A percentile compares a stretch with the other conserved stretches of the same genome.
Conservation (phyloP, 2,888 invertebrate genomes). For the Drosophila paranaensis region DNA sequence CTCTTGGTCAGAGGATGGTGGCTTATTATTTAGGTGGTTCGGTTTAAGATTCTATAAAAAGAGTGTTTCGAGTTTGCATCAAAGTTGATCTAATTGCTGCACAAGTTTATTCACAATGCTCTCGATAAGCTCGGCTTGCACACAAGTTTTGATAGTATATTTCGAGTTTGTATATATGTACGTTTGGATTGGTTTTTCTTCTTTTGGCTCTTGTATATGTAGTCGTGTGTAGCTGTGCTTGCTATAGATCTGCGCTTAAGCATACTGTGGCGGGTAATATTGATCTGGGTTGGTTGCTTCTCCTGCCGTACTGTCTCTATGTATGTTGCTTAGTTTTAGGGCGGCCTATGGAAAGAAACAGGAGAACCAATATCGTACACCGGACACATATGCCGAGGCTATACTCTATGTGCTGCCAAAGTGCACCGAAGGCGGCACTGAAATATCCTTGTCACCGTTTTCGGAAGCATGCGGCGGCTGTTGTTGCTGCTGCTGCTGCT, state of each 20-base stretch:
- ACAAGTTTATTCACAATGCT: constrained; percentile 17
- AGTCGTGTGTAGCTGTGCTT: not conserved
- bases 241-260: constrained; percentile 2
- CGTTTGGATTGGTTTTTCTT: not conserved
- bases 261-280: constrained; percentile 16
- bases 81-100: constrained; percentile 19
- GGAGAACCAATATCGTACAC: constrained; percentile 85
- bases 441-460: constrained; percentile 86
- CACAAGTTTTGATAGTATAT: constrained; percentile 6
- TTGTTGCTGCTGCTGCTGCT: constrained; percentile 47
- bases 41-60: constrained; percentile 26
- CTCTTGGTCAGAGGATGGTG: constrained; percentile 47
- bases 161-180: not conserved
- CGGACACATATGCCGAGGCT: constrained; percentile 84
- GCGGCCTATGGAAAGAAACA: constrained; percentile 81
- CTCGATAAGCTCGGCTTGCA: constrained; percentile 26
- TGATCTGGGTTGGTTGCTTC: constrained; percentile 6
- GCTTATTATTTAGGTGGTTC: constrained; percentile 32
- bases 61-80: constrained; percentile 13
- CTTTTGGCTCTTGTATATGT: constrained; percentile 10
- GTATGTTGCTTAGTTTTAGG: constrained; percentile 14
- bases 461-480: constrained; percentile 84
- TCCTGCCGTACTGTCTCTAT: constrained; percentile 17
- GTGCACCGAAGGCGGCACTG: constrained; percentile 49
- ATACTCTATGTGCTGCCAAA: constrained; percentile 79